Conservation (phyloP, 2,888 invertebrate species). For the Syritta pipiens region DNA sequence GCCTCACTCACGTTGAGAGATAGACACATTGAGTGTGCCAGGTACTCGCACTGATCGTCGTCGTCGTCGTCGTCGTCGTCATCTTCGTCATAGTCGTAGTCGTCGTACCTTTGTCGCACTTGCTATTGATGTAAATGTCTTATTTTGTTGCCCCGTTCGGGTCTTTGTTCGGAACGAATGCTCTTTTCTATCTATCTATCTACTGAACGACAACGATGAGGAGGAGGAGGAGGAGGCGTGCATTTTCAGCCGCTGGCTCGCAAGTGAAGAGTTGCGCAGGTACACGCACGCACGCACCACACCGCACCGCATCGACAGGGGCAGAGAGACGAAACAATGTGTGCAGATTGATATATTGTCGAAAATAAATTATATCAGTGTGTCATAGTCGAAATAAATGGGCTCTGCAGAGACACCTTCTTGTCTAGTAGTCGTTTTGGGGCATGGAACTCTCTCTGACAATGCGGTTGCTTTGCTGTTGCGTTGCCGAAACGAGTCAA, state of each 20-base stretch:
- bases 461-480: constrained; percentile 19
- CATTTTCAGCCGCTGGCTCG: constrained; percentile 37
- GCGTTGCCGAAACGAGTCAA: constrained; percentile 11
- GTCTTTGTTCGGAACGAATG: constrained; percentile 62
- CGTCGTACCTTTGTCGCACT: constrained; percentile 66
- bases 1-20: constrained; percentile 1
- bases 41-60: constrained; percentile 31
- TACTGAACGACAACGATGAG: constrained; percentile 29
- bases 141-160: constrained; percentile 51
- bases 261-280: constrained; percentile 43
- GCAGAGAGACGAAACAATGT: constrained; percentile 28
- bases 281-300: constrained; percentile 35
- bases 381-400: constrained; percentile 64
- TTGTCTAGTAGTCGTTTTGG: constrained; percentile 34
- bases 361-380: constrained; percentile 67
- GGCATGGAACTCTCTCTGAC: constrained; percentile 3
- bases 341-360: constrained; percentile 67
- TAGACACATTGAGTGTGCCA: constrained; percentile 5
- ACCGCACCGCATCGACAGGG: no score
- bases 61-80: no score
- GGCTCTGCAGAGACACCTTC: constrained; percentile 65
- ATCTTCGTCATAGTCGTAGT: no score
- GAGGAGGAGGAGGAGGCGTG: constrained; percentile 38
- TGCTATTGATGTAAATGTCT: constrained; percentile 65
- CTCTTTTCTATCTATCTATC: constrained; percentile 20